These are phyloP conservation scores for Diglossa cyanea DNA, from an alignment of 2,797 vertebrate genomes.

Conservation along the genomic window DNA sequence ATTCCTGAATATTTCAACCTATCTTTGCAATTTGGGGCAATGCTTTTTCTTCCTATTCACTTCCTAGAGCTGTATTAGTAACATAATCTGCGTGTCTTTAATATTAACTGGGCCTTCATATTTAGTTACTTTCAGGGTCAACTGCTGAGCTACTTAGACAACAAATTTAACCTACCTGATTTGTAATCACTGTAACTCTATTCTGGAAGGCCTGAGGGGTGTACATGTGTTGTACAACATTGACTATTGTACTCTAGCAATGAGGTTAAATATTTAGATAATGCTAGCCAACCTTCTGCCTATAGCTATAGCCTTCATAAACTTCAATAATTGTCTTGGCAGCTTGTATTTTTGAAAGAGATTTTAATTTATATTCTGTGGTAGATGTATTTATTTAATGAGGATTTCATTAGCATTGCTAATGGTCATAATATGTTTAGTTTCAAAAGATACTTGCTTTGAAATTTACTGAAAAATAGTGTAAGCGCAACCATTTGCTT, in stretches of 20 bases:
- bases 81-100: not conserved
- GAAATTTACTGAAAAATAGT: not conserved
- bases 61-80: slow-evolving; percentile 3
- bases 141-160: slow-evolving; percentile 2
- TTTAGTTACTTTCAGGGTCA: slow-evolving; percentile 21
- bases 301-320: not conserved
- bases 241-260: not conserved
- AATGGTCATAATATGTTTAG: not conserved
- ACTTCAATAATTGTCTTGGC: not conserved
- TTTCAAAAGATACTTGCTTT: not conserved
- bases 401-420: not conserved
- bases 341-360: not conserved
- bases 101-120: slow-evolving; percentile 10
- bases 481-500: not conserved
- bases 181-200: not conserved
- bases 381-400: not conserved
- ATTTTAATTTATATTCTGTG: slow-evolving; percentile 11
- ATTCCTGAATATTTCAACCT: not conserved
- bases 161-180: not conserved
- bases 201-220: not conserved
- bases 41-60: not conserved
- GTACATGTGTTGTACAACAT: not conserved
- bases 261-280: not conserved
- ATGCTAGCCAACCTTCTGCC: not conserved
- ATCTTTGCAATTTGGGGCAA: not conserved